Percentiles rank a stretch among this genome's conserved stretches.
phyloP scores from a whole-genome alignment of 2,888 invertebrate species.

The Drosophila meridiana region DNA sequence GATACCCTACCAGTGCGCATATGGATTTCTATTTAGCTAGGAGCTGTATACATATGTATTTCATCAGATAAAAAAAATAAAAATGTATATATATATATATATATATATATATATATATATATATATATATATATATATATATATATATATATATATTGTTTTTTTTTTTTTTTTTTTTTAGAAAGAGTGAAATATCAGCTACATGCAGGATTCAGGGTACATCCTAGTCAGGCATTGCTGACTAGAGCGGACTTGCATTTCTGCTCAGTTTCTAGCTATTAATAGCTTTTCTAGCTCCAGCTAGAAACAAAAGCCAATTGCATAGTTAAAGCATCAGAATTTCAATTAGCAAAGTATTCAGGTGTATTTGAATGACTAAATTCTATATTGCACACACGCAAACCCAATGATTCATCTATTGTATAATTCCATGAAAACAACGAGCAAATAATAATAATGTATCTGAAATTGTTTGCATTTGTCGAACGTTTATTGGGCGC shows the following conservation, averaged over 20 bases:
- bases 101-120: no score
- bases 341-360: not conserved
- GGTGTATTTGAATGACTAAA: not conserved
- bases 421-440: not conserved
- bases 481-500: slow-evolving; percentile 47
- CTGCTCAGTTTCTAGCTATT: not conserved
- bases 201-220: not conserved
- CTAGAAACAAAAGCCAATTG: not conserved
- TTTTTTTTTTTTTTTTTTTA: no score
- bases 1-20: not conserved
- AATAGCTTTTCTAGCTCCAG: no score
- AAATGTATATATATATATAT: no score
- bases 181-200: no score
- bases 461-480: not conserved
- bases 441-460: not conserved
- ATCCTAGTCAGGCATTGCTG: not conserved
- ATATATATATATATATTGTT: no score
- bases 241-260: not conserved
- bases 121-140: no score
- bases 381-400: not conserved
- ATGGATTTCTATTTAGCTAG: not conserved
- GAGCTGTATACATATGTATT: no score
- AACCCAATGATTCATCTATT: not conserved
- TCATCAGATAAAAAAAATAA: no score
- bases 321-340: not conserved